These are phyloP conservation scores for Radopholus similis DNA, from an alignment of 1,140 invertebrate genomes.

Conservation along the genomic window DNA sequence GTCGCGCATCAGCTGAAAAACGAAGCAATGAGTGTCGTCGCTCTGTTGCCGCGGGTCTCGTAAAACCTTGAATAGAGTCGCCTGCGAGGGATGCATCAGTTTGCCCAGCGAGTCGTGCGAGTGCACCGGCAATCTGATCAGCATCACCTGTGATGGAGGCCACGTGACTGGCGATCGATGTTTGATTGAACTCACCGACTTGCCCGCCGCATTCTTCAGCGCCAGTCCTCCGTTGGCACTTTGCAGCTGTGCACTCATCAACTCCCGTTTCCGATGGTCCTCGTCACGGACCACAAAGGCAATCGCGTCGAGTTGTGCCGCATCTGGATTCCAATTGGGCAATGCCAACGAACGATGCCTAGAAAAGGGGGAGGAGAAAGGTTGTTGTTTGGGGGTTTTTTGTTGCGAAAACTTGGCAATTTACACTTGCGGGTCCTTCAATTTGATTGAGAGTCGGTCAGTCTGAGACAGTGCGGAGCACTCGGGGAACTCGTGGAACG, in stretches of 20 bases:
- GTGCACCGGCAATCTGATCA: constrained; percentile 31
- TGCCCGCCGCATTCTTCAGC: constrained; percentile 37
- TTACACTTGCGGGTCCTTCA: constrained; percentile 38
- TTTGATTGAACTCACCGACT: no score
- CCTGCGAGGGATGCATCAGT: constrained; percentile 40
- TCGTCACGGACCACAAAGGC: constrained; percentile 35
- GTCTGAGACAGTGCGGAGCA: constrained; percentile 31
- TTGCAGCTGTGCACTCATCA: constrained; percentile 32
- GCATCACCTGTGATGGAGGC: no score
- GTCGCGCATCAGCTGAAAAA: constrained; percentile 11
- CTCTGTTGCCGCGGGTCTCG: not conserved
- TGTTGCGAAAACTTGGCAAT: no score
- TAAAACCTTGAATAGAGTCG: constrained; percentile 41
- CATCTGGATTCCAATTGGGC: constrained; percentile 7
- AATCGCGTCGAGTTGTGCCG: constrained; percentile 22
- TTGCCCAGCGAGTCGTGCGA: constrained; percentile 36
- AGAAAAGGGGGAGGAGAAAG: no score
- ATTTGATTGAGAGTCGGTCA: constrained; percentile 41
- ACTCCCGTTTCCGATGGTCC: constrained; percentile 28
- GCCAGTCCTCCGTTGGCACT: constrained; percentile 20
- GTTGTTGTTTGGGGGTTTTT: no score
- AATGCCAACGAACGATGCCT: not conserved
- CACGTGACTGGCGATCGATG: no score
- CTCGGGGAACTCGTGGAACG: constrained; percentile 47
- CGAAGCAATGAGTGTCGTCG: not conserved